Base-by-base conservation (phyloP, 2,113 vertebrate species). In the Castor canadensis region DNA sequence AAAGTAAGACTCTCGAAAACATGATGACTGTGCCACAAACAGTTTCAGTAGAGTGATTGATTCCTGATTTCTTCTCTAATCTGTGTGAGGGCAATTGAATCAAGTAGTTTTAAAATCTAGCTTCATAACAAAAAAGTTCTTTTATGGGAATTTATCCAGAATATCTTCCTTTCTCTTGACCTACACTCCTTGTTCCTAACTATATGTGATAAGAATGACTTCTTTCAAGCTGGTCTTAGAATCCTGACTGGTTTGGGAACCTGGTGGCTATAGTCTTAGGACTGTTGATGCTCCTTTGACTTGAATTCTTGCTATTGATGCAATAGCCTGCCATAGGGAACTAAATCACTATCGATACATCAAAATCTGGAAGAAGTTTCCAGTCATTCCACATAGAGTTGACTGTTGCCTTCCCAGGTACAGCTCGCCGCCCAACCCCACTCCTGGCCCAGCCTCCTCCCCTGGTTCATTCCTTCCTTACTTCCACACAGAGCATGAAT, bases 1-100 rank as follows among this genome's bases (percentile, higher is more conserved):
- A 80, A 85, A 67, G 49, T 58, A 82, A 83, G 11, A 72, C 49
- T 81, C 69, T 89, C 62, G 43, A 71, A 95, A 95, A 45, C 26
- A 17, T 38, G 8, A 40, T 71, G 58, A 64, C 24, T 64, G 13
- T 62, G 45, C 66, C 40, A 64, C 30, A 89, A 54, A 35, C 40
- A 16, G 73, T 16, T 75, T 89, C 47, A 76, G 11, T 72, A 58
- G 7, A 72, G 28, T 24, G 40, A 73, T 47, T 75, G 43, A 76
- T 56, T 81, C 11, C 9, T 54, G 87, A 69, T 84, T 95, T 77
- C 12, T 30, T 84, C 12, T 88, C 43, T 77, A 58, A 49, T 1
- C 9, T 30, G 5, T 45, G 26, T 72, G 67, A 86, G 26, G 32
- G 1, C 17, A 82, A 76, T 56, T 58, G 35, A 85, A 80, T 81